These are phyloP conservation scores for Microtus montanus DNA, from an alignment of 2,113 vertebrate genomes.

Conservation along the genomic window DNA sequence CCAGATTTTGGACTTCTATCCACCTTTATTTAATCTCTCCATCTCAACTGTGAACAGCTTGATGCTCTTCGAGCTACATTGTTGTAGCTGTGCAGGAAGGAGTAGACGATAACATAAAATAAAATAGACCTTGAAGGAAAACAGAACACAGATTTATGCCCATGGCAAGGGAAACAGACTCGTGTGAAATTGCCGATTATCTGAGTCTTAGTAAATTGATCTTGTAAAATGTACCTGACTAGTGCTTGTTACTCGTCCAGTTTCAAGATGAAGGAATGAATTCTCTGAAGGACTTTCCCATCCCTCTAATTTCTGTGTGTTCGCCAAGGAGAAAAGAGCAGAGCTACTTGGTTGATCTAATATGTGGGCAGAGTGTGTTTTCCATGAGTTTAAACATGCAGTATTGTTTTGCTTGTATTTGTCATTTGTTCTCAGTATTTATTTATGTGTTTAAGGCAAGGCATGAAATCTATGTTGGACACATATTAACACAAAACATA, in stretches of 20 bases:
- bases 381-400: not conserved
- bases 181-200: not conserved
- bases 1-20: not conserved
- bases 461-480: not conserved
- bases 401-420: not conserved
- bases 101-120: not conserved
- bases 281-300: not conserved
- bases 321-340: not conserved
- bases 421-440: not conserved
- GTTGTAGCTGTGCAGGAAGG: not conserved
- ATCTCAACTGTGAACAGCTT: not conserved
- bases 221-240: not conserved
- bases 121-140: not conserved
- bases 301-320: not conserved
- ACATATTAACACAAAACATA: not conserved
- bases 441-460: not conserved
- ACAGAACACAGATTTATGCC: not conserved
- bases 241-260: not conserved
- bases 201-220: conserved; percentile 1
- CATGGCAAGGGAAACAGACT: not conserved
- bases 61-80: not conserved
- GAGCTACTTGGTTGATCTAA: not conserved
- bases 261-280: not conserved
- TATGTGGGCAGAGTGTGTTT: not conserved
- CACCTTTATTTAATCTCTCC: not conserved